Evolutionary conservation across 2,888 invertebrate genomes (phyloP).

Genomic region (Timema podura): DNA sequence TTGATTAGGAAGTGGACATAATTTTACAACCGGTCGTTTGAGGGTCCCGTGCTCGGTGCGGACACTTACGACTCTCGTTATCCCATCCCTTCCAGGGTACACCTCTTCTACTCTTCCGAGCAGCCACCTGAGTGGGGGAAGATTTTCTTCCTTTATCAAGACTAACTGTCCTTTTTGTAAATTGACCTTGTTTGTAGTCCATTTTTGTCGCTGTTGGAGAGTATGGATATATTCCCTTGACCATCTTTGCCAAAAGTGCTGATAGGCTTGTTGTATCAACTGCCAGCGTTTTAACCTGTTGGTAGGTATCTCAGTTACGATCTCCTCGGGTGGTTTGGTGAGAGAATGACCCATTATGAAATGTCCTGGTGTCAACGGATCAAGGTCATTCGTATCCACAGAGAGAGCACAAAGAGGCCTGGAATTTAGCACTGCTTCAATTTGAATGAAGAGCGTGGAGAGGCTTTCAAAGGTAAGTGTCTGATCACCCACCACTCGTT

Average conservation of each 20-base stretch:
- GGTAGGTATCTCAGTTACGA: constrained; percentile 11
- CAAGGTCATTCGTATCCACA: constrained; percentile 1
- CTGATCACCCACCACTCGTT: constrained; percentile 21
- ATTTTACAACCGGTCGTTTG: background rate
- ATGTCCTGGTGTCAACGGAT: constrained; percentile 23
- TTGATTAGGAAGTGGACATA: background rate
- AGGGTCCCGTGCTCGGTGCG: background rate
- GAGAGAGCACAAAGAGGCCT: constrained; percentile 25
- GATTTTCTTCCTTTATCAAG: background rate
- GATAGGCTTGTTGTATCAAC: constrained; percentile 18
- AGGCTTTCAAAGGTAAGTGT: constrained; percentile 31
- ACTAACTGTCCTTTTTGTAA: background rate
- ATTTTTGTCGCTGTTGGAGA: constrained; percentile 21
- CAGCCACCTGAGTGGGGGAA: background rate
- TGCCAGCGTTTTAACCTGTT: constrained; percentile 26
- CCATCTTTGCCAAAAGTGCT: constrained; percentile 28
- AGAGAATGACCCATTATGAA: constrained; percentile 27
- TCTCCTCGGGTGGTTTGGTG: constrained; percentile 7
- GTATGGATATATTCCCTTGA: constrained; percentile 17
- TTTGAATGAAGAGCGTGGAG: constrained; percentile 26
- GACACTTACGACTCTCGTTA: background rate
- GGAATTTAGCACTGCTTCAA: constrained; percentile 30
- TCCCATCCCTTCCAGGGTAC: background rate
- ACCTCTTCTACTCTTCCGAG: background rate
- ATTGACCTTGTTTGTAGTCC: background rate